A percentile compares a stretch with the other conserved stretches of the same genome.
Evolutionary conservation across 2,797 vertebrate species (phyloP).

Genomic region (Leptatherina wallacei): DNA sequence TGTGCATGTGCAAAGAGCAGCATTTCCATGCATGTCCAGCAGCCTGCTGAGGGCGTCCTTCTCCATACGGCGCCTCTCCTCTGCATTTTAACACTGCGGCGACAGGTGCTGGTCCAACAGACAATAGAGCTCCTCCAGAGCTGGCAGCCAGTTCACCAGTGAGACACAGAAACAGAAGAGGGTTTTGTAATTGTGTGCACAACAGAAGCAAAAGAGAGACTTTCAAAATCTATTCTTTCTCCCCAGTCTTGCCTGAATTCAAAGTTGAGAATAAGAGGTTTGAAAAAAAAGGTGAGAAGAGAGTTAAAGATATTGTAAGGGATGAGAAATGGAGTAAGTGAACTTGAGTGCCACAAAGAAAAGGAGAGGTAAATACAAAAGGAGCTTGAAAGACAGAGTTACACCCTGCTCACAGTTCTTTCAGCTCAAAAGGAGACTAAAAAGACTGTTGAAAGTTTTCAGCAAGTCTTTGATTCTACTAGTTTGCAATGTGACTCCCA

Average conservation of each 20-base stretch:
- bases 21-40: conserved; percentile 50
- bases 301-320: conserved; percentile 36
- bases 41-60: conserved; percentile 75
- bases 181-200: conserved; percentile 44
- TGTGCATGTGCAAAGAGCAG: conserved; percentile 40
- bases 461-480: conserved; percentile 63
- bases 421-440: conserved; percentile 43
- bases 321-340: conserved; percentile 41
- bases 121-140: conserved; percentile 76
- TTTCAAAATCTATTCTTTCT: conserved; percentile 41
- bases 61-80: conserved; percentile 56
- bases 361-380: conserved; percentile 33
- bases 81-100: conserved; percentile 70
- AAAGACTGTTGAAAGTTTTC: conserved; percentile 62
- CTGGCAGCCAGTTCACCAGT: conserved; percentile 61
- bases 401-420: conserved; percentile 47
- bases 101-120: conserved; percentile 76
- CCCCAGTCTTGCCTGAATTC: conserved; percentile 50
- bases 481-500: conserved; percentile 72
- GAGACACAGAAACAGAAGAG: conserved; percentile 52
- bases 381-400: conserved; percentile 54
- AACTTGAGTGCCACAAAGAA: conserved; percentile 45
- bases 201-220: conserved; percentile 40
- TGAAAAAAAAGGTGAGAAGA: conserved; percentile 30
- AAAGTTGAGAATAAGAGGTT: conserved; percentile 61